phyloP scores from a whole-genome alignment of 1,140 invertebrate species.

The Batillaria attramentaria region DNA sequence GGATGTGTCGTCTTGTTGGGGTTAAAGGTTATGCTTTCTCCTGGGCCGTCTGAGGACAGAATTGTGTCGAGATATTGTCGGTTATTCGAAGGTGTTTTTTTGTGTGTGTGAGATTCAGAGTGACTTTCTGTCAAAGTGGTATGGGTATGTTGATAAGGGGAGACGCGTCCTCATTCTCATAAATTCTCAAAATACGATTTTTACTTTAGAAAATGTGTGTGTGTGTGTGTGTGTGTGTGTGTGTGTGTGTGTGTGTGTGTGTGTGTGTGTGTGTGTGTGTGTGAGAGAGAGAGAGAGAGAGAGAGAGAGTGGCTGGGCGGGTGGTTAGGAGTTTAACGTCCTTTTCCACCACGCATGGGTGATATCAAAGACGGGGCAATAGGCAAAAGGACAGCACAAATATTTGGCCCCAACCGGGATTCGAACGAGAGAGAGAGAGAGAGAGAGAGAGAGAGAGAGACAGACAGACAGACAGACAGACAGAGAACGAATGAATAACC shows the following conservation, averaged over 20 bases:
- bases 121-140: too few species aligned
- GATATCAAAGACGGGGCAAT: too few species aligned
- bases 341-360: too few species aligned
- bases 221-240: slow-evolving; percentile 11
- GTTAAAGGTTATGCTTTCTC: slow-evolving; percentile 14
- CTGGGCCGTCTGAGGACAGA: slow-evolving; percentile 27
- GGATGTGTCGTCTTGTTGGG: slow-evolving; percentile 19
- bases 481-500: too few species aligned
- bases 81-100: too few species aligned
- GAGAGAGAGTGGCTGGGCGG: background rate
- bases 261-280: slow-evolving; percentile 16
- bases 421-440: slow-evolving; percentile 9
- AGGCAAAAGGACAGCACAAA: too few species aligned
- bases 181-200: background rate
- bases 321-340: too few species aligned
- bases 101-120: too few species aligned
- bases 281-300: slow-evolving; percentile 3
- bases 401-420: too few species aligned
- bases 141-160: too few species aligned
- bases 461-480: background rate
- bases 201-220: background rate
- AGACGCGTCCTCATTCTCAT: background rate
- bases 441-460: background rate
- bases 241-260: slow-evolving; percentile 13
- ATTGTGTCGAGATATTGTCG: background rate